These are phyloP conservation scores for Mobula hypostoma DNA, from an alignment of 2,113 vertebrate genomes.

Conservation along the genomic window DNA sequence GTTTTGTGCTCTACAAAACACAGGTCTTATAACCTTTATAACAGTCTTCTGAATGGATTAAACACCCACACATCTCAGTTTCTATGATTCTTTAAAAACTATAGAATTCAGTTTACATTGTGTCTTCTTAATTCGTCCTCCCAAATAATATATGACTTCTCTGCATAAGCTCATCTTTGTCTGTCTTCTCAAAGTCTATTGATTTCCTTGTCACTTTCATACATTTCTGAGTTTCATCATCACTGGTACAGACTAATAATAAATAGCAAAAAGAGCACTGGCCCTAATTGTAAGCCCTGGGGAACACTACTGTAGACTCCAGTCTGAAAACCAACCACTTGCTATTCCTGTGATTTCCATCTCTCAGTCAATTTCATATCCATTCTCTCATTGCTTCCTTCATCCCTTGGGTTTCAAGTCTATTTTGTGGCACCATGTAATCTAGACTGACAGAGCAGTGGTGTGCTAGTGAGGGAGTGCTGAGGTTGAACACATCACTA, in stretches of 20 bases:
- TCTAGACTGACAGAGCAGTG: neutral
- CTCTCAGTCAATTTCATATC: neutral
- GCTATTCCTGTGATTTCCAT: neutral
- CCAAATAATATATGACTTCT: neutral
- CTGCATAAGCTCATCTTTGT: neutral
- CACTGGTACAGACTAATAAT: neutral
- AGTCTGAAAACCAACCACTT: neutral
- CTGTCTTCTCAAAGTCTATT: neutral
- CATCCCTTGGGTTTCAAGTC: neutral
- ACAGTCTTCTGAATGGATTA: neutral
- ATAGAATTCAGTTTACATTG: neutral
- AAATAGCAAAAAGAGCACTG: neutral
- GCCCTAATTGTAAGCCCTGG: neutral
- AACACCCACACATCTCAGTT: neutral
- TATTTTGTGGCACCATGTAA: slow-evolving; percentile 7
- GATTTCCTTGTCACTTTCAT: neutral
- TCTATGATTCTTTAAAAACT: neutral
- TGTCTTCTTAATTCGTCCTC: neutral
- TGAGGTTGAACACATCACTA: neutral
- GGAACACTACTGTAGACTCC: neutral
- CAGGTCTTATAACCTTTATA: neutral
- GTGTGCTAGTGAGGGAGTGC: neutral
- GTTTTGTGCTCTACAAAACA: neutral
- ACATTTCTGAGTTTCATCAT: neutral
- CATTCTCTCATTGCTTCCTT: neutral